A percentile compares a stretch with the other conserved stretches of the same genome.
These are phyloP conservation scores for Drosophila histrio DNA, from an alignment of 2,888 invertebrate genomes.

Conservation along the genomic window DNA sequence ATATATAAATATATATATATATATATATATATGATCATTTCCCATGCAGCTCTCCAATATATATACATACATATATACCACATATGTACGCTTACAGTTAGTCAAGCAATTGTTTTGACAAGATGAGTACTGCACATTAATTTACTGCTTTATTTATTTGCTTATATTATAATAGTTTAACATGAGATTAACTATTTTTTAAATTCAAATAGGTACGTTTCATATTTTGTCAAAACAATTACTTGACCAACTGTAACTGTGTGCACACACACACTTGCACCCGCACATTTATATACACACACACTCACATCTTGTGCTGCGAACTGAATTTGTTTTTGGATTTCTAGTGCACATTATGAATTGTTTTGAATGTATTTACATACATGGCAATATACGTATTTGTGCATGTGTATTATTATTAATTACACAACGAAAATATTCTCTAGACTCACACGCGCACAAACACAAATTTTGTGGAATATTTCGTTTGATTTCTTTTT, in stretches of 20 bases:
- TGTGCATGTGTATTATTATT: not conserved
- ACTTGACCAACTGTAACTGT: too few species aligned
- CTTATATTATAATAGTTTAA: too few species aligned
- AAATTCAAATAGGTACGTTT: too few species aligned
- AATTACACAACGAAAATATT: slow-evolving; percentile 40
- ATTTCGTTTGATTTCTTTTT: not conserved
- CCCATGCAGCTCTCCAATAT: not conserved
- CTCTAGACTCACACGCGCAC: slow-evolving; percentile 13
- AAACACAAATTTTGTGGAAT: not conserved
- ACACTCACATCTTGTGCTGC: slow-evolving; percentile 26
- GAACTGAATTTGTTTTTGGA: slow-evolving; percentile 14
- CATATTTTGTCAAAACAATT: too few species aligned
- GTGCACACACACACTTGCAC: slow-evolving; percentile 4
- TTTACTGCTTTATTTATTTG: too few species aligned
- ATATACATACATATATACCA: not conserved
- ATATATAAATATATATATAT: not conserved
- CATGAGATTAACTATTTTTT: too few species aligned
- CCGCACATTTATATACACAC: not conserved
- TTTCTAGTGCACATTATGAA: slow-evolving; percentile 29
- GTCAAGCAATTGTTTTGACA: too few species aligned
- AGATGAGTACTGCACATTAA: too few species aligned
- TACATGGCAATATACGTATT: not conserved
- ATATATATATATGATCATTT: not conserved
- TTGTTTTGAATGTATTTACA: slow-evolving; percentile 1
- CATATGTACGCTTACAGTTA: too few species aligned